These are phyloP conservation scores for Neolamprologus hecqui DNA, from an alignment of 2,113 vertebrate species.

Conservation along the genomic window DNA sequence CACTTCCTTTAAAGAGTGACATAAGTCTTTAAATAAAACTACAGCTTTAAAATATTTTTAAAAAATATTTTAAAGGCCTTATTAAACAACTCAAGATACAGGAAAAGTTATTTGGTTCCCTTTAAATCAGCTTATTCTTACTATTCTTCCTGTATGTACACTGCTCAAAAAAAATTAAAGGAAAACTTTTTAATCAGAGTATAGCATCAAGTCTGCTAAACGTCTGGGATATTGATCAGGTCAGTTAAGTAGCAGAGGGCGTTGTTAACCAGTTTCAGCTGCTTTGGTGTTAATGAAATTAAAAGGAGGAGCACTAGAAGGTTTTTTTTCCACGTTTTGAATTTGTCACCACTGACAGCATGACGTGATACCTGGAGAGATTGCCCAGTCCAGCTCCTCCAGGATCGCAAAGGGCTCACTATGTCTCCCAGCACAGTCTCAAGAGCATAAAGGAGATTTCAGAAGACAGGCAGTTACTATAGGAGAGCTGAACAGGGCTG, in stretches of 20 bases:
- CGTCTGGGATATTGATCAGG: not conserved
- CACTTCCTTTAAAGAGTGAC: not conserved
- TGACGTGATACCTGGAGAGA: not conserved
- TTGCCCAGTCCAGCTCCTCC: not conserved
- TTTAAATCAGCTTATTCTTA: not conserved
- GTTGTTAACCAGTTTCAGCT: not conserved
- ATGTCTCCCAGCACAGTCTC: not conserved
- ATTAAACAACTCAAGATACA: not conserved
- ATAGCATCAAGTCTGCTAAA: not conserved
- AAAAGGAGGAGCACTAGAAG: not conserved
- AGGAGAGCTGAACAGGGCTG: not conserved
- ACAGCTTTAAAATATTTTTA: not conserved
- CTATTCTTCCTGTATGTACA: not conserved
- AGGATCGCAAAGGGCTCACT: not conserved
- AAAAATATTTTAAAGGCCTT: not conserved
- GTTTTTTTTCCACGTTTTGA: rapidly evolving
- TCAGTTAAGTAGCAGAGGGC: not conserved
- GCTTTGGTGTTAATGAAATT: not conserved
- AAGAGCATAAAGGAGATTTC: not conserved
- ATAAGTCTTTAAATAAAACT: not conserved
- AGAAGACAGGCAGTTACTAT: not conserved
- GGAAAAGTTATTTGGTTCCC: not conserved
- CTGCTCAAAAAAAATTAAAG: not conserved
- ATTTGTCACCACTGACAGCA: not conserved
- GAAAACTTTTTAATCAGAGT: not conserved